Percentiles rank a stretch among this genome's conserved stretches.
phyloP scores from a whole-genome alignment of 2,113 vertebrate species.

The Tychaedon coryphoeus region DNA sequence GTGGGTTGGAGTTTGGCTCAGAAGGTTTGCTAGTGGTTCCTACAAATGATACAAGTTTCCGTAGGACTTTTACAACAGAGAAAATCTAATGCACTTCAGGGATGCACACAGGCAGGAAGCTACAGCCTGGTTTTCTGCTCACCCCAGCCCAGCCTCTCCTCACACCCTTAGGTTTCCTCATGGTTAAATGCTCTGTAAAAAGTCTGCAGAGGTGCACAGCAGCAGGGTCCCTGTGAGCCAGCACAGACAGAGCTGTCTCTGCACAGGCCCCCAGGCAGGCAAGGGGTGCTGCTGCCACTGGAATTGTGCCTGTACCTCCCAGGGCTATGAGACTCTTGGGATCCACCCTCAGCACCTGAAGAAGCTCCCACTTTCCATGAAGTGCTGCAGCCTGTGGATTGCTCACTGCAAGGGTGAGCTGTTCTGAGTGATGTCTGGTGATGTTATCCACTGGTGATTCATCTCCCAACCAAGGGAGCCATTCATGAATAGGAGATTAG shows the following conservation, averaged over 20 bases:
- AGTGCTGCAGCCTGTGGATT: background rate
- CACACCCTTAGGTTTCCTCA: background rate
- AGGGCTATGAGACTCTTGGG: background rate
- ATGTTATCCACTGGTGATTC: background rate
- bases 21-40: background rate
- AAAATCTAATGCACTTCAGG: background rate
- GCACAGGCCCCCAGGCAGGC: background rate
- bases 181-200: background rate
- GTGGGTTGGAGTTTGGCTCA: background rate
- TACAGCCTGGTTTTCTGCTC: background rate
- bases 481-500: background rate
- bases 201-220: background rate
- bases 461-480: background rate
- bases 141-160: background rate
- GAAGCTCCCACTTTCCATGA: background rate
- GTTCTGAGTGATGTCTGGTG: background rate
- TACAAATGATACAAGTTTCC: background rate
- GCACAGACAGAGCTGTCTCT: background rate
- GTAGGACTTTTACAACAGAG: background rate
- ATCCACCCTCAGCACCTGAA: background rate
- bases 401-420: background rate
- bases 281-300: background rate
- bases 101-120: accelerated
- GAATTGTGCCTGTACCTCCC: background rate
- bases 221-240: accelerated